These are phyloP conservation scores for Daubentonia madagascariensis DNA, from an alignment of 2,113 vertebrate genomes.

Conservation along the genomic window DNA sequence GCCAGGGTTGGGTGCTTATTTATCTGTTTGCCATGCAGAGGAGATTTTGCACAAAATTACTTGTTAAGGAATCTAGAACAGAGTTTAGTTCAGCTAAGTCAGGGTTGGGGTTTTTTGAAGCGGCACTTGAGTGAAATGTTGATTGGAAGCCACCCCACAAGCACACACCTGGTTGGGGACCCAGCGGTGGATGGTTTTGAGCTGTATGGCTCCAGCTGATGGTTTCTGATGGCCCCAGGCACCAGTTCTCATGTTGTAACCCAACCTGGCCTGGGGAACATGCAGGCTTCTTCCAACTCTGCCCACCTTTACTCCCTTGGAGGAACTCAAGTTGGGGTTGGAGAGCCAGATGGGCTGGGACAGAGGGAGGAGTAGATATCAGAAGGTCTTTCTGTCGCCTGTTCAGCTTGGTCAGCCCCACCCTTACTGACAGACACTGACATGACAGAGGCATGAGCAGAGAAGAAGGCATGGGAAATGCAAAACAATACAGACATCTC, in stretches of 20 bases:
- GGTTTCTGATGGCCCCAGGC: background rate
- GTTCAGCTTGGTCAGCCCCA: background rate
- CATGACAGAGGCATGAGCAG: background rate
- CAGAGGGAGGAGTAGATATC: background rate
- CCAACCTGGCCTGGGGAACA: background rate
- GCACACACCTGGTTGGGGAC: background rate
- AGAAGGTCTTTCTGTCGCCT: background rate
- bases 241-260: background rate
- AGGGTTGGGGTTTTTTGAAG: background rate
- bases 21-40: background rate
- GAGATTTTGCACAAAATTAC: background rate
- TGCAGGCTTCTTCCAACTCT: background rate
- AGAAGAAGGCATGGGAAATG: background rate
- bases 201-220: background rate
- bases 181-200: background rate
- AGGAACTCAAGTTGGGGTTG: background rate
- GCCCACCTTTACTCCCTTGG: accelerated
- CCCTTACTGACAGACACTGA: background rate
- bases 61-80: background rate
- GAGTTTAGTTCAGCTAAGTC: background rate
- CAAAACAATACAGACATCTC: background rate
- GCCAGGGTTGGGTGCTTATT: background rate
- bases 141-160: background rate
- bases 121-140: background rate
- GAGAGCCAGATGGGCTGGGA: background rate